Base-by-base conservation (phyloP, 2,888 invertebrate species). In the Pseudococcus viburni region DNA sequence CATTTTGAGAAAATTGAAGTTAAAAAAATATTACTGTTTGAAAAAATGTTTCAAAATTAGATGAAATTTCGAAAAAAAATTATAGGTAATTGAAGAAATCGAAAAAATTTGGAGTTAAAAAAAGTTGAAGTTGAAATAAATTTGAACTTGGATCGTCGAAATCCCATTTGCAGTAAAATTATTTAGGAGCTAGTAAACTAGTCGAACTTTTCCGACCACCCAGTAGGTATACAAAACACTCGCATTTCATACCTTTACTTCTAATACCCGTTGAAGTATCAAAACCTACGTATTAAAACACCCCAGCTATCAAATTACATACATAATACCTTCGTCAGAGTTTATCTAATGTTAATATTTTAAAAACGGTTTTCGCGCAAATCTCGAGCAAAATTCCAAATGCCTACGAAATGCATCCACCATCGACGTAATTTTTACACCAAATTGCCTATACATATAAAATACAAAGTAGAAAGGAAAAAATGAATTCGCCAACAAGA, bases 221-320 rank as follows among this genome's bases (percentile, higher is more conserved):
- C 19, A 1, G 22, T 83, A 42, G 19, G 26, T n/a, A 59, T 22
- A n/a, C 9, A 64, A 8, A 83, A 46, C 46, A 46, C 42, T 83
- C 80, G 39, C 80, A 33, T 73, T 83, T 83, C 46, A 46, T 83
- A 83, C 80, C 80, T 73, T 19, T 15, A 9, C 22, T 3, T 64
- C 33, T 73, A 73, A 83, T 83, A 83, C 19, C 80, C 80, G 11
- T 73, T 33, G 73, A 83, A 83, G 46, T 83, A 85, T 85, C 59
- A 19, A 55, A 85, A 85, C 64, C 85, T 33, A 5, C 64, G 33
- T 85, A 19, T 33, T 64, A 64, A 59, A 64, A 55, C 64, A 85
- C 39, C 55, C 55, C 59, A 59, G 19, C 15, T 64, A 85, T 85
- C 85, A 85, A 59, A 85, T 85, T 85, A 85, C 85, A 85, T 42